Base-by-base conservation (phyloP, 2,113 vertebrate species). In the Penelope pileata region DNA sequence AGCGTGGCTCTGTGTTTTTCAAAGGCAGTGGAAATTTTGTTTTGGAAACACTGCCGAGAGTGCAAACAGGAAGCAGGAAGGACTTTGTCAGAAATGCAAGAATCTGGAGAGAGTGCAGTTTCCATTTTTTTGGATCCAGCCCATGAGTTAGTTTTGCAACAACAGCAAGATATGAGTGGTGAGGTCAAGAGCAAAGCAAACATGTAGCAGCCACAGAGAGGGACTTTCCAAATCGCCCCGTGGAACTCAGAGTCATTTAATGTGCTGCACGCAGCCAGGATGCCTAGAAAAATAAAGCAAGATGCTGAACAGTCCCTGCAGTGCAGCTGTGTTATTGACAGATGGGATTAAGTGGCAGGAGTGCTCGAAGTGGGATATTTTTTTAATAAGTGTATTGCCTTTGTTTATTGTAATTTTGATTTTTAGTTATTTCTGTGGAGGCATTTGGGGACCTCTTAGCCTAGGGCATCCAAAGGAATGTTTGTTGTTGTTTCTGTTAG, bases 41-140 rank as follows among this genome's bases (percentile, higher is more conserved):
- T 94, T 94, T 89, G 94, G 94, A 93, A 96, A 68, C 89, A 38
- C 56, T 24, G 17, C 58, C 32, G 43, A 22, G 92, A 94, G 87
- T 8, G 59, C 94, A 93, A 96, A 93, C 85, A 96, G 94, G 96
- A 95, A 96, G 91, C 88, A 81, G 93, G 95, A 94, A 96, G 53
- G 86, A 76, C 66, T 91, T 81, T 30, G 78, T 59, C 93, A 91
- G 88, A 24, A 78, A 78, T 12, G 45, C 56, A 43, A 38, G 87
- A 56, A 80, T 23, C 94, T 10, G 13, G 85, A 68, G 91, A 84
- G 69, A 72, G 58, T 0, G 36, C 68, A 29, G 53, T 59, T 94
- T 58, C 93, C 91, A 10, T 50, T 72, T 81, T 67, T 38, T 76
- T 92, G 86, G 85, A 89, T 47, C 72, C 62, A 14, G 19, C 85